Evolutionary conservation across 2,113 vertebrate genomes (phyloP).

Genomic region (Eleginops maclovinus): DNA sequence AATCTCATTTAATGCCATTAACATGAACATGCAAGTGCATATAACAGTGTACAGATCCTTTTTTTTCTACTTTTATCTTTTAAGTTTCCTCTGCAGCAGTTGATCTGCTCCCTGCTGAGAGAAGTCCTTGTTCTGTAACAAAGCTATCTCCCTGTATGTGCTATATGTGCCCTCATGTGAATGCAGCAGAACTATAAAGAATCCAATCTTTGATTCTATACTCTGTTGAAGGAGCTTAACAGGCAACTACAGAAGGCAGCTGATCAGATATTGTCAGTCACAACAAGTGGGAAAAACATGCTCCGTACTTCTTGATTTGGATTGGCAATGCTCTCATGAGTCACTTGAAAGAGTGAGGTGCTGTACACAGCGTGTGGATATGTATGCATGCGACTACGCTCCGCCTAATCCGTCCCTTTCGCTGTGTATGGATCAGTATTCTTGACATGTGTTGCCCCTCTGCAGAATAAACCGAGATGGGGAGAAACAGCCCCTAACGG

Average conservation of each 20-base stretch:
- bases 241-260: conserved; percentile 49
- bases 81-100: conserved; percentile 39
- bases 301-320: conserved; percentile 44
- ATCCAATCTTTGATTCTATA: conserved; percentile 55
- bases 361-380: conserved; percentile 38
- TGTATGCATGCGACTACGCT: conserved; percentile 64
- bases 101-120: conserved; percentile 27
- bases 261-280: conserved; percentile 78
- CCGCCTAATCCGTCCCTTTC: conserved; percentile 45
- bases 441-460: conserved; percentile 76
- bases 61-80: conserved; percentile 43
- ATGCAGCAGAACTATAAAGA: conserved; percentile 50
- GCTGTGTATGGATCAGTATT: conserved; percentile 76
- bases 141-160: conserved; percentile 27
- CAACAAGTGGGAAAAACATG: conserved; percentile 53
- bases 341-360: conserved; percentile 57
- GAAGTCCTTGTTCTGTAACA: conserved; percentile 19
- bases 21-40: conserved; percentile 55
- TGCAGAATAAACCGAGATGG: conserved; percentile 78
- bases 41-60: conserved; percentile 28
- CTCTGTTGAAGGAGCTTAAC: conserved; percentile 54
- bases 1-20: conserved; percentile 71
- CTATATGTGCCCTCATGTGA: conserved; percentile 44
- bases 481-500: conserved; percentile 71
- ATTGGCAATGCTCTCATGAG: conserved; percentile 58